Conservation (phyloP, 2,888 invertebrate genomes). For the Mythimna ferrago region DNA sequence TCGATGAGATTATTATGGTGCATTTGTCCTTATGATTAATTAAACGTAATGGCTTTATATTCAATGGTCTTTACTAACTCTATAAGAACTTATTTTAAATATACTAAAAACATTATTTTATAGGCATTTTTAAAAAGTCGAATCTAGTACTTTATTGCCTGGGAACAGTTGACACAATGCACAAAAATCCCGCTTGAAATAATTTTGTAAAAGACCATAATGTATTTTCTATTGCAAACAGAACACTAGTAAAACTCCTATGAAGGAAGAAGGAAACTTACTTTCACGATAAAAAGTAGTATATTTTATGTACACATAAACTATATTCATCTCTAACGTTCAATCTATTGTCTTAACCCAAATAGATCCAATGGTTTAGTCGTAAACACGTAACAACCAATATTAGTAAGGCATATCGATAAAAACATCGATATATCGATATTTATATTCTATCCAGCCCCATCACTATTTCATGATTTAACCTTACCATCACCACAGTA, state of each 20-base stretch:
- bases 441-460: background rate
- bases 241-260: background rate
- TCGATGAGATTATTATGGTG: slow-evolving; percentile 12
- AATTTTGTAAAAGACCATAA: background rate
- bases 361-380: background rate
- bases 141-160: background rate
- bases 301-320: too few species aligned
- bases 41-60: background rate
- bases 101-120: background rate
- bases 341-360: background rate
- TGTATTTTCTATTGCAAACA: background rate
- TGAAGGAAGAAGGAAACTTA: too few species aligned
- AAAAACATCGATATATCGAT: slow-evolving; percentile 55
- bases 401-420: background rate
- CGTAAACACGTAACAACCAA: background rate
- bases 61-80: background rate
- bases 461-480: slow-evolving; percentile 80
- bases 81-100: background rate
- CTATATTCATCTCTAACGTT: background rate
- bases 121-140: background rate
- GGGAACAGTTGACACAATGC: background rate
- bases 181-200: background rate
- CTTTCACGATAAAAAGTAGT: too few species aligned
- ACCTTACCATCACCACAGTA: slow-evolving; percentile 72
- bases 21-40: too few species aligned